Evolutionary conservation across 2,113 vertebrate genomes (phyloP), one percentile per base, ranked within the genome.

Genomic region (Syrrhaptes paradoxus): DNA sequence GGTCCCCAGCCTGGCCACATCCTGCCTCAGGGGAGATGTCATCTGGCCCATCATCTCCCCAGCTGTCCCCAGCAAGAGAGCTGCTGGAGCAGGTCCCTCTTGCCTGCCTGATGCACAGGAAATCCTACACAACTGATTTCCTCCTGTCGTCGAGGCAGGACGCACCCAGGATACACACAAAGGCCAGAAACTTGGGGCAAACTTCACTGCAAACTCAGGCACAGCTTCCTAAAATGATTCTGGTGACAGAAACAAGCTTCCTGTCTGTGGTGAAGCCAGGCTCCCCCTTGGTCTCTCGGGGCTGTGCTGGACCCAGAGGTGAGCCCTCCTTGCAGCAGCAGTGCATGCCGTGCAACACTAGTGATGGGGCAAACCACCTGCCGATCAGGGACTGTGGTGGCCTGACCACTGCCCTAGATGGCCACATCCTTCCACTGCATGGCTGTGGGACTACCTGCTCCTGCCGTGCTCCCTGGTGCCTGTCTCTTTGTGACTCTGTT

Each of bases 361-460:
- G 31, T 15, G 41, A 34, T 0, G 2, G 17, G 15, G n/a, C 2
- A 1, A 78, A 57, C 25, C 5, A 10, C 10, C 20, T 31, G 54
- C 32, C 2, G 3, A 32, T 24, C 29, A 31, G 59, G 28, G 74
- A 48, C 25, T 1, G 1, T 1, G 7, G n/a, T 78, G 72, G 20
- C 59, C 46, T 6, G 13, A 31, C 45, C 46, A 55, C 26, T 2
- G 1, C 46, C 32, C 31, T 57, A 46, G 28, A 26, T 13, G 36
- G 54, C 58, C 43, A 4, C 0, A 1, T 58, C 24, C 34, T 22
- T 21, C 43, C 66, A 34, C 22, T 45, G 58, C 26, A 26, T 1
- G 32, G 48, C 43, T 49, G 29, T 1, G 2, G 34, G 48, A 45
- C n/a, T 18, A 29, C 18, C 31, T 3, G 8, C 41, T 63, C 57